Conservation (phyloP, 1,140 invertebrate species). For the Drosophila leontia region DNA sequence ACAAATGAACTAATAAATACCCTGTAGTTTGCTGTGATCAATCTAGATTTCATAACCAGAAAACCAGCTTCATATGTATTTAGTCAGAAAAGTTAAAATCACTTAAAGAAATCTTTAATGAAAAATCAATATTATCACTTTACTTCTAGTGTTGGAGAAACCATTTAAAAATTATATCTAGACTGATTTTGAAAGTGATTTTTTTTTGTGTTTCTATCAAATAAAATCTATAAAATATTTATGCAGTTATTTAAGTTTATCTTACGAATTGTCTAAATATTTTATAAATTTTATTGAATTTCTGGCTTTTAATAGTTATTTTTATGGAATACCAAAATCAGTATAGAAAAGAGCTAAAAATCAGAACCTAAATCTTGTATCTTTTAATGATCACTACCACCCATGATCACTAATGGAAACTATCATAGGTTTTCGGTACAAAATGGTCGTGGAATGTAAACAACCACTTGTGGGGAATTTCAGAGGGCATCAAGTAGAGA, state of each 20-base stretch:
- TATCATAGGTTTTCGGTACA: neutral
- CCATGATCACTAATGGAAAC: neutral
- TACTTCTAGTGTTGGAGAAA: neutral
- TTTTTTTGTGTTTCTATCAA: no score
- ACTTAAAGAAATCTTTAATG: no score
- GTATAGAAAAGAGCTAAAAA: neutral
- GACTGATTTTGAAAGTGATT: neutral
- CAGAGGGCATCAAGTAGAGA: conserved; percentile 26
- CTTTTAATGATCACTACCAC: neutral
- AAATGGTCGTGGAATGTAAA: neutral
- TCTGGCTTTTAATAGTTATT: neutral
- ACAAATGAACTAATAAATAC: conserved; percentile 2
- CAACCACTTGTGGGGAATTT: conserved; percentile 1
- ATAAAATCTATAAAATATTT: neutral
- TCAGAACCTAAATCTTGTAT: neutral
- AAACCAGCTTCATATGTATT: neutral
- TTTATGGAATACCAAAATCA: neutral
- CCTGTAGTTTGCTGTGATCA: neutral
- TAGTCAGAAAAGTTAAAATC: neutral
- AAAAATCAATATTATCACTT: neutral
- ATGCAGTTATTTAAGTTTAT: no score
- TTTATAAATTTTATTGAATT: no score
- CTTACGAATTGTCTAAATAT: no score
- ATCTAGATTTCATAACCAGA: neutral
- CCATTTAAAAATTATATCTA: neutral